phyloP scores from a whole-genome alignment of 2,113 vertebrate species.

The Dasypus novemcinctus region DNA sequence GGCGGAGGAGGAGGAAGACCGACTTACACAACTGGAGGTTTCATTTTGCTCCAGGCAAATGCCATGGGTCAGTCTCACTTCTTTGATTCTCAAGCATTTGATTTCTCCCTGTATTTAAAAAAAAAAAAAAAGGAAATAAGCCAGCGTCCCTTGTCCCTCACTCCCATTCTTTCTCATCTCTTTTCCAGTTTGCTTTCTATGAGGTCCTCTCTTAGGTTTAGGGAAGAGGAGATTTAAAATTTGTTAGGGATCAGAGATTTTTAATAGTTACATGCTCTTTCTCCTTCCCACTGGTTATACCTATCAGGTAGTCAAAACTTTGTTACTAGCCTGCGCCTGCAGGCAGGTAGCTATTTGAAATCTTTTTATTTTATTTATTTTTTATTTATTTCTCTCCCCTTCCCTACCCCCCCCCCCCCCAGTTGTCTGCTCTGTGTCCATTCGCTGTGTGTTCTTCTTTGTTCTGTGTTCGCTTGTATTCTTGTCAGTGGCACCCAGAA shows the following conservation, averaged over 20 bases:
- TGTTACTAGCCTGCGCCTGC: background rate
- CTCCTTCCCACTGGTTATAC: background rate
- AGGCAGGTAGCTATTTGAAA: background rate
- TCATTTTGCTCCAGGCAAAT: constrained; percentile 80
- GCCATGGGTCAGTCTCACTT: constrained; percentile 56
- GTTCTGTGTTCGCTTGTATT: too few relatives aligned
- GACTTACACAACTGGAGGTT: constrained; percentile 83
- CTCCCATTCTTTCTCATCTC: background rate
- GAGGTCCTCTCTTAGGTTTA: background rate
- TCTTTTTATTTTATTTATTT: background rate
- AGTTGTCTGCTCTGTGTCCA: too few relatives aligned
- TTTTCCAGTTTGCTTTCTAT: background rate
- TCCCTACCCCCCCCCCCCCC: too few relatives aligned
- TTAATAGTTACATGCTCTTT: background rate
- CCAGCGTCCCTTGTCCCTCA: background rate
- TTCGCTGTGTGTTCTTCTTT: too few relatives aligned
- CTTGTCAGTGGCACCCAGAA: too few relatives aligned
- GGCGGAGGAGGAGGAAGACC: background rate
- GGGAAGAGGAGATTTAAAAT: constrained; percentile 1
- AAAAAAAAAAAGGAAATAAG: background rate
- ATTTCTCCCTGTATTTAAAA: constrained; percentile 75
- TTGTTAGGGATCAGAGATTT: background rate
- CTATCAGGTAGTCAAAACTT: background rate
- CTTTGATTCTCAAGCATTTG: constrained; percentile 63
- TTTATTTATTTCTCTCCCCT: too few relatives aligned